These are phyloP conservation scores for Enteromius argenteus DNA, from an alignment of 2,797 vertebrate species.

Conservation along the genomic window DNA sequence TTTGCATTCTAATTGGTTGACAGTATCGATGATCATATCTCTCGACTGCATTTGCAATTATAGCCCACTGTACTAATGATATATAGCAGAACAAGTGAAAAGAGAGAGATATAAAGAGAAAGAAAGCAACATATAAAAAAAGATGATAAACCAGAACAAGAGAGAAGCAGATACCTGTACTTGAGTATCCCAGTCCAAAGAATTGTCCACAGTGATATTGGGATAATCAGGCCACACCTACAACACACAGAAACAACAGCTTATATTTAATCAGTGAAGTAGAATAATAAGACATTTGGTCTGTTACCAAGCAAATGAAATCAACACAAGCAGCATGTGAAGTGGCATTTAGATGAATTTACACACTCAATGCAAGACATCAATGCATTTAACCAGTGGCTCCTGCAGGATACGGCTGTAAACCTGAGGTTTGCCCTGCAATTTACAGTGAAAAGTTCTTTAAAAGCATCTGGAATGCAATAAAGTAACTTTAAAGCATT, in stretches of 20 bases:
- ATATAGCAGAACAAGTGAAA: neutral
- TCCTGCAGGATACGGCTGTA: too few species aligned
- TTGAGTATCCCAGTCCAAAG: conserved; percentile 80
- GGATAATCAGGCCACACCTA: conserved; percentile 92
- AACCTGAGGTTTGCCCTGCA: too few species aligned
- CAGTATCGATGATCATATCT: conserved; percentile 16
- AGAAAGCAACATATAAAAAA: neutral
- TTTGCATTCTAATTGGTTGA: conserved; percentile 48
- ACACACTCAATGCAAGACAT: too few species aligned
- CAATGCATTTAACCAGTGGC: too few species aligned
- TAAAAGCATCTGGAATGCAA: too few species aligned
- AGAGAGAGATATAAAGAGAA: neutral
- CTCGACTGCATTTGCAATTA: conserved; percentile 39
- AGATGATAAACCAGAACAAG: neutral
- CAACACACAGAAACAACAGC: neutral
- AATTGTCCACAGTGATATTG: conserved; percentile 73
- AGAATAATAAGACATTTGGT: too few species aligned
- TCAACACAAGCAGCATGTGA: neutral
- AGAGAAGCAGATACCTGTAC: conserved; percentile 72
- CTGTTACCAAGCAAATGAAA: too few species aligned
- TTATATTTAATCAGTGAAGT: neutral
- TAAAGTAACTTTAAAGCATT: too few species aligned
- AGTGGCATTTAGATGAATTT: too few species aligned
- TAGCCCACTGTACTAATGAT: conserved; percentile 27
- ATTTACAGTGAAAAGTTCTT: too few species aligned